Evolutionary conservation across 1,140 invertebrate species (phyloP), one percentile per base, ranked within the genome.

Genomic region (Ectropis grisescens): DNA sequence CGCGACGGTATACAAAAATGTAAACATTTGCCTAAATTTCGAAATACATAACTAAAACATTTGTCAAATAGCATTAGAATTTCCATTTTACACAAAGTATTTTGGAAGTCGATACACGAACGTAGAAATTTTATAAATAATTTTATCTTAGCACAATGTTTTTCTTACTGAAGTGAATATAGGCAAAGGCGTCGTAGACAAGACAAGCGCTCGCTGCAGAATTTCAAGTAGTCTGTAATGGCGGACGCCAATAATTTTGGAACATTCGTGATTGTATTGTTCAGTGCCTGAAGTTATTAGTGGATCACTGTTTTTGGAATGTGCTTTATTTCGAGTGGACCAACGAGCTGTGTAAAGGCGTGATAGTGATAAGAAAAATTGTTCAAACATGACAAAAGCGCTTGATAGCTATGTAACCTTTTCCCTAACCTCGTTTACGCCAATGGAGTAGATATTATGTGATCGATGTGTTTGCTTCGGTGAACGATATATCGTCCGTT

Each of bases 341-440:
- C 34, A 46, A 58, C 53, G 48, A 37, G 49, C 43, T 64, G 69
- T 75, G 72, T 64, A 58, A 45, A 55, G 61, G 59, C 60, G 75
- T 75, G 72, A 51, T 51, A 67, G 75, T 80, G 70, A 57, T 72
- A 75, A 75, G 60, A 80, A 76, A 80, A 75, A 58, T 65, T 68
- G 59, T 76, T 71, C 10, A 26, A 10, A 62, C 65, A 75, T 79
- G 74, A 81, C 75, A 69, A 80, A 75, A 75, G 68, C 68, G 65
- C 53, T 54, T 60, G 67, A 70, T 70, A 75, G 80, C 85, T 85
- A 80, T 82, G 80, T 84, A 83, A 84, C 81, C 82, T 85, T 85
- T 85, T 86, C 84, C 85, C 85, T 87, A 87, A 87, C 86, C 86
- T 87, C 85, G 83, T 85, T 86, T 86, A 85, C 85, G 83, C 85